Conservation (phyloP, 2,113 vertebrate genomes). For the Camelus bactrianus region DNA sequence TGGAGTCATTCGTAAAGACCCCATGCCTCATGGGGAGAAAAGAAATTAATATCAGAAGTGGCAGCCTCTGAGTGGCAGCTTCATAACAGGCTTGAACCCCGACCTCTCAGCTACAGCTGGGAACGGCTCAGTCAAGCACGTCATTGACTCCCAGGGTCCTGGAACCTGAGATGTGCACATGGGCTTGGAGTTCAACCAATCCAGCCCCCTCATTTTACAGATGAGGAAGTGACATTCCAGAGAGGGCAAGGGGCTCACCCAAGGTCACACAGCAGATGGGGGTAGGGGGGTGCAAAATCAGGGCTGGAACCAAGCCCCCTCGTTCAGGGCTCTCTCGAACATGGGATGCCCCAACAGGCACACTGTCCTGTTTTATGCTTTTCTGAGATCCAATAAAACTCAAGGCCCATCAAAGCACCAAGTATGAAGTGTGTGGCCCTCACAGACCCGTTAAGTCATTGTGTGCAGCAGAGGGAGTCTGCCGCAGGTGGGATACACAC, state of each 20-base stretch:
- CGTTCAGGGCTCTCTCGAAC: conserved; percentile 32
- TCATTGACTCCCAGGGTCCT: conserved; percentile 70
- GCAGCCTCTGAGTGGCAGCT: conserved; percentile 73
- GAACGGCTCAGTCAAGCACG: conserved; percentile 72
- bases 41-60: conserved; percentile 72
- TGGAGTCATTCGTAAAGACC: conserved; percentile 60
- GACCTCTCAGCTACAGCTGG: conserved; percentile 55
- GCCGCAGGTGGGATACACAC: background rate
- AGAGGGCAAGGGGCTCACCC: conserved; percentile 45
- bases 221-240: conserved; percentile 73
- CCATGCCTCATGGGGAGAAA: conserved; percentile 38
- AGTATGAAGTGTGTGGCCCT: fast-evolving
- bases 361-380: background rate
- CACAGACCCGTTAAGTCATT: background rate
- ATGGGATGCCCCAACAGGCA: background rate
- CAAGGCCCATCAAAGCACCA: background rate
- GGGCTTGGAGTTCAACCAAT: conserved; percentile 59
- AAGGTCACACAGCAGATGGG: conserved; percentile 1
- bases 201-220: conserved; percentile 78
- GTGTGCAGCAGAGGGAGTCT: fast-evolving
- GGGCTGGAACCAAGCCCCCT: conserved; percentile 51
- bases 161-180: conserved; percentile 53
- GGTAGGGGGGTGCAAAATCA: background rate
- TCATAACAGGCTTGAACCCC: conserved; percentile 80
- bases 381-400: background rate